A percentile compares a stretch with the other conserved stretches of the same genome.
Conservation (phyloP, 2,113 vertebrate genomes). For the Erpornis zantholeuca region DNA sequence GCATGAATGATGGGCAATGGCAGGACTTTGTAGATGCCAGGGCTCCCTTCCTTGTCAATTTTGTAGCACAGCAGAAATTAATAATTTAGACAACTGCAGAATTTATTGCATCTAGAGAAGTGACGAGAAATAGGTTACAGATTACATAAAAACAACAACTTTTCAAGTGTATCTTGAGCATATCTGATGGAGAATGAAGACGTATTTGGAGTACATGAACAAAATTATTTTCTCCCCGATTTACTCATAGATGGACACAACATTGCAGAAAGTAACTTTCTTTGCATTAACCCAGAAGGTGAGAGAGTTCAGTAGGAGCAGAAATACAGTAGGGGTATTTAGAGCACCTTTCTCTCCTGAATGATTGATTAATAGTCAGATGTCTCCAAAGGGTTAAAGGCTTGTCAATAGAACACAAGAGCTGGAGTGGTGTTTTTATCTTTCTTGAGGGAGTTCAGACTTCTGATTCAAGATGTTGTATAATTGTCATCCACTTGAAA, state of each 20-base stretch:
- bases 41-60: neutral
- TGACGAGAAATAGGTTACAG: neutral
- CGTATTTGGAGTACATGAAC: neutral
- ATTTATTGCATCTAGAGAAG: neutral
- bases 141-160: neutral
- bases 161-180: neutral
- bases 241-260: neutral
- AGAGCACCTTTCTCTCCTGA: neutral
- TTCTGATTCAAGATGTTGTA: neutral
- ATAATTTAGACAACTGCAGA: neutral
- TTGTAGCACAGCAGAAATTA: neutral
- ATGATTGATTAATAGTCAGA: neutral
- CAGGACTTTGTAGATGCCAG: neutral
- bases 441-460: neutral
- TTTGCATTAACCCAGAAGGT: neutral
- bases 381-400: neutral
- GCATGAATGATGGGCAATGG: neutral
- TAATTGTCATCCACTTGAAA: neutral
- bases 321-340: neutral
- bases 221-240: neutral
- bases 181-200: neutral
- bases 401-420: neutral
- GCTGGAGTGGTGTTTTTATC: neutral
- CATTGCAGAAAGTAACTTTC: neutral
- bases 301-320: neutral